Percentiles rank a stretch among this genome's conserved stretches.
phyloP scores from a whole-genome alignment of 2,888 invertebrate species.

The Liopterus haemorrhoidalis region DNA sequence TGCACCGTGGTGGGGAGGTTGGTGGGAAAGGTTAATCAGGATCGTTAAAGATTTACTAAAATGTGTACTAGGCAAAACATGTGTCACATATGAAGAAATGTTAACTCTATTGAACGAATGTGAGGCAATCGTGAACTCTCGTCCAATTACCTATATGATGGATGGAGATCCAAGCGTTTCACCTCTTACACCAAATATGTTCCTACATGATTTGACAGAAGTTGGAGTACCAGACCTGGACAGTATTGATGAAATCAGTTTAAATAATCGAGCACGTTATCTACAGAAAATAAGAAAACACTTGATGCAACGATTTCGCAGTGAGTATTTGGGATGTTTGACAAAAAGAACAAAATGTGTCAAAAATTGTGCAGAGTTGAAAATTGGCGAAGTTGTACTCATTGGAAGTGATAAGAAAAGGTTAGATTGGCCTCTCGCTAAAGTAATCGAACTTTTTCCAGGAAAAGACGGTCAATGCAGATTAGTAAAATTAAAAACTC shows the following conservation, averaged over 20 bases:
- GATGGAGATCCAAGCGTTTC: conserved; percentile 6
- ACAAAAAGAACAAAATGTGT: not conserved
- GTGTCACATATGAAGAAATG: conserved; percentile 35
- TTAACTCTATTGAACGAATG: conserved; percentile 34
- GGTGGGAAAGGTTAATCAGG: conserved; percentile 40
- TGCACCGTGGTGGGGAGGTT: conserved; percentile 43
- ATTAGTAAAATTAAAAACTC: conserved; percentile 3
- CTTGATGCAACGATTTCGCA: conserved; percentile 28
- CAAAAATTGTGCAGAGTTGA: not conserved
- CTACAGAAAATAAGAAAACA: conserved; percentile 28
- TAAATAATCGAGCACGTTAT: conserved; percentile 24
- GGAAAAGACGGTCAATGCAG: conserved; percentile 2
- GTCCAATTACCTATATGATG: conserved; percentile 29
- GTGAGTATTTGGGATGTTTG: conserved; percentile 29
- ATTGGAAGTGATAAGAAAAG: conserved; percentile 1
- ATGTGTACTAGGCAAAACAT: conserved; percentile 35
- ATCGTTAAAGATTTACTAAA: conserved; percentile 38
- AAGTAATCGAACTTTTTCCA: conserved; percentile 4
- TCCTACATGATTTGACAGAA: conserved; percentile 31
- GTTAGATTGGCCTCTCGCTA: conserved; percentile 4
- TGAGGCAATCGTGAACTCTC: conserved; percentile 36
- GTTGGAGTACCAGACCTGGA: conserved; percentile 29
- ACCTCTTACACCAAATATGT: conserved; percentile 33
- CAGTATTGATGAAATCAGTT: conserved; percentile 19
- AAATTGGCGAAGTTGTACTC: conserved; percentile 1